Evolutionary conservation across 2,113 vertebrate genomes (phyloP).

Genomic region (Athene cunicularia): DNA sequence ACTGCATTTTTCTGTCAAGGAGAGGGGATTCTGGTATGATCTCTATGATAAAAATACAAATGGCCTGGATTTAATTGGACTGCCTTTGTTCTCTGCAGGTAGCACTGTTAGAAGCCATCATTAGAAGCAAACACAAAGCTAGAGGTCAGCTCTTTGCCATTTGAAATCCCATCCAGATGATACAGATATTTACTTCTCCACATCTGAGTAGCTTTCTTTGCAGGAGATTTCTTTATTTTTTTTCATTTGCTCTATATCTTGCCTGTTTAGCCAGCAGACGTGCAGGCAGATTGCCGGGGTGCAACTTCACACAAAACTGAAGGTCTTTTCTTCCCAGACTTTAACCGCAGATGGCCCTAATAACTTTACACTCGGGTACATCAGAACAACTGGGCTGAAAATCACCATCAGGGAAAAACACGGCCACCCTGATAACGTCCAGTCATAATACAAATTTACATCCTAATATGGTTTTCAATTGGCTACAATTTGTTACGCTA

Average conservation of each 20-base stretch:
- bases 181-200: constrained; percentile 41
- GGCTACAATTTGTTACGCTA: constrained; percentile 36
- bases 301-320: neutral
- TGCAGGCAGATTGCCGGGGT: neutral
- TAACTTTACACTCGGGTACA: constrained; percentile 27
- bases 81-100: constrained; percentile 19
- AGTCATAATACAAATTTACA: constrained; percentile 59
- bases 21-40: neutral
- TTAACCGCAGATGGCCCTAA: neutral
- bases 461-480: constrained; percentile 37
- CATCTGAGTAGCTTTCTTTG: constrained; percentile 34
- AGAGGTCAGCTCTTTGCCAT: constrained; percentile 7
- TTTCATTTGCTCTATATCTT: neutral
- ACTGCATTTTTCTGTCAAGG: neutral
- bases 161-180: constrained; percentile 29
- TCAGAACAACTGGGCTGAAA: constrained; percentile 37
- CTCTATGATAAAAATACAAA: neutral
- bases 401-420: neutral
- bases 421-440: neutral
- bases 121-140: neutral
- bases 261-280: neutral
- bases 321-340: constrained; percentile 6
- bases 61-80: neutral
- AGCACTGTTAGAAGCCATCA: constrained; percentile 7
- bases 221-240: constrained; percentile 36